Conservation (phyloP, 1,140 invertebrate genomes). For the Drosophila saltans region DNA sequence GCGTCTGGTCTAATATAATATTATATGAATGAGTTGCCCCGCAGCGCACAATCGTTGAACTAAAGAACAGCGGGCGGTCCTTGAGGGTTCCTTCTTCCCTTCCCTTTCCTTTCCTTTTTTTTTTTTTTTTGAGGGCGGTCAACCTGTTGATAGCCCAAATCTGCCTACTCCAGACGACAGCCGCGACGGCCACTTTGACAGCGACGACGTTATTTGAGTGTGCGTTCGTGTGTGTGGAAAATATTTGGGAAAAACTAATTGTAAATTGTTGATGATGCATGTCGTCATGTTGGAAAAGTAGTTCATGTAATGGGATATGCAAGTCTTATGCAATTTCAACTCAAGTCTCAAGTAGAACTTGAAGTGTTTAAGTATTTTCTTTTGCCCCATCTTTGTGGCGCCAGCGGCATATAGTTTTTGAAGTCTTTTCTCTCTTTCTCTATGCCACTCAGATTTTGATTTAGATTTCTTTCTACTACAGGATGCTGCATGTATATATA, state of each 20-base stretch:
- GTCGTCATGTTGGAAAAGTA: constrained; percentile 3
- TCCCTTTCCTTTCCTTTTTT: neutral
- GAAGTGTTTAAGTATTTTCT: constrained; percentile 1
- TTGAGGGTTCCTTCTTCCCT: constrained; percentile 4
- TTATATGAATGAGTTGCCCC: constrained; percentile 70
- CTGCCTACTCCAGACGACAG: constrained; percentile 41
- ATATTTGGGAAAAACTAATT: neutral
- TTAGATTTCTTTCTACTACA: constrained; percentile 20
- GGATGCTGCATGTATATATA: too few relatives aligned
- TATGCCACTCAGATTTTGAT: constrained; percentile 17
- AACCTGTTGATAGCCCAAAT: constrained; percentile 70
- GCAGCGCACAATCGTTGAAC: constrained; percentile 53
- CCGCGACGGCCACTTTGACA: constrained; percentile 38
- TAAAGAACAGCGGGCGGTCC: constrained; percentile 7
- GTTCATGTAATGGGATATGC: constrained; percentile 23
- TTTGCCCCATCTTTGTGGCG: constrained; percentile 8
- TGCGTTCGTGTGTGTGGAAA: neutral
- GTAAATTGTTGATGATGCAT: neutral
- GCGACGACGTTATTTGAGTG: constrained; percentile 5
- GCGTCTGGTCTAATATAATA: constrained; percentile 40
- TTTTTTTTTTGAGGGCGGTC: constrained; percentile 57
- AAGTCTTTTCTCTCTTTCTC: neutral
- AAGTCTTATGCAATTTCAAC: constrained; percentile 8
- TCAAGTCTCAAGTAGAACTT: constrained; percentile 15
- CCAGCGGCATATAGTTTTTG: constrained; percentile 8